Conservation (phyloP, 2,888 invertebrate species). For the Drosophila affinis region DNA sequence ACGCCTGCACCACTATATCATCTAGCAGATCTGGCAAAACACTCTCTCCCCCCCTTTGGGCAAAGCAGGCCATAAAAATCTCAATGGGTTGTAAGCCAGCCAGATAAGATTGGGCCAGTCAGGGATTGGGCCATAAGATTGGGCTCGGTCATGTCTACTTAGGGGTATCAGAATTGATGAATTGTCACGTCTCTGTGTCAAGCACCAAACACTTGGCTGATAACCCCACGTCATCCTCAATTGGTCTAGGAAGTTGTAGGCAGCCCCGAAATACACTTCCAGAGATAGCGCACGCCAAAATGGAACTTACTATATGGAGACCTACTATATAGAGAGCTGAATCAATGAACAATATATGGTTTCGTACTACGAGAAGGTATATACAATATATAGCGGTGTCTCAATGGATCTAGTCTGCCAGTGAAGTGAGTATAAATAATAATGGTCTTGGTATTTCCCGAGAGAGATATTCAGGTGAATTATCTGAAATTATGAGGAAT, state of each 20-base stretch:
- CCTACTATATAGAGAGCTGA: not conserved
- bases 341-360: not conserved
- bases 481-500: too few relatives aligned
- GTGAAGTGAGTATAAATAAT: not conserved
- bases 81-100: slow-evolving; percentile 24
- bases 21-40: slow-evolving; percentile 4
- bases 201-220: slow-evolving; percentile 27
- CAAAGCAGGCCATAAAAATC: slow-evolving; percentile 21
- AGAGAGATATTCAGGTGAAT: not conserved
- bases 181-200: slow-evolving; percentile 41
- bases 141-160: slow-evolving; percentile 34
- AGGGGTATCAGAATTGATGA: slow-evolving; percentile 35
- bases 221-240: slow-evolving; percentile 34
- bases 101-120: slow-evolving; percentile 36
- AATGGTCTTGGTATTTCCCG: not conserved
- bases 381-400: not conserved
- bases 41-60: slow-evolving; percentile 4
- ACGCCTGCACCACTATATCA: slow-evolving; percentile 11
- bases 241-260: slow-evolving; percentile 40
- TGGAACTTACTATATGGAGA: not conserved
- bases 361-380: not conserved
- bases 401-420: not conserved
- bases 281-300: not conserved
- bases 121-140: slow-evolving; percentile 22
- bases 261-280: slow-evolving; percentile 18